Conservation (phyloP, 2,888 invertebrate genomes). For the Dynastes hyllus region DNA sequence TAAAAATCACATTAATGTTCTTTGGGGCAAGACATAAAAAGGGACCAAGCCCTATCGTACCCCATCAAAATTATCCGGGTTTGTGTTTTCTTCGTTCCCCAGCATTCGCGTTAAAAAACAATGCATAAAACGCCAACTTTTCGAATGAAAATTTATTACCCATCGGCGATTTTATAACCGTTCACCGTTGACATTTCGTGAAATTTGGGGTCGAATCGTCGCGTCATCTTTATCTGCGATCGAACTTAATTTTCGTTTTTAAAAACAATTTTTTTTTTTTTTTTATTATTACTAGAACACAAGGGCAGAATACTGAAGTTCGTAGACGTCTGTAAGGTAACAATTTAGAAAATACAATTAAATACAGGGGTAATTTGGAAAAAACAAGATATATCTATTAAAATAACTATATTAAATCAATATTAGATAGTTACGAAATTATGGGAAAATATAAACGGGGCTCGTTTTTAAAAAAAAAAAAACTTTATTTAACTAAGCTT, state of each 20-base stretch:
- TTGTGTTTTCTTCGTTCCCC: neutral
- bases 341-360: no score
- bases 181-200: conserved; percentile 7
- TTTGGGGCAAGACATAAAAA: neutral
- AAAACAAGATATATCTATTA: no score
- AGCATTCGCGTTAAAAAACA: neutral
- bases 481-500: no score
- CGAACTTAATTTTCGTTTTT: neutral
- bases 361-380: no score
- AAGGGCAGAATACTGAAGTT: no score
- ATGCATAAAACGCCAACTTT: neutral
- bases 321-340: no score
- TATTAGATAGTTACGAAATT: no score
- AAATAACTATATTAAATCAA: no score
- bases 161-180: neutral
- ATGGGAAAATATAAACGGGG: no score
- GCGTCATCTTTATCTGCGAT: neutral
- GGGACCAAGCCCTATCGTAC: neutral
- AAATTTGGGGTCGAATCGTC: neutral
- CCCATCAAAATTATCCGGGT: neutral
- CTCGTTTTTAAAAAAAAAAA: no score
- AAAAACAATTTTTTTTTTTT: neutral
- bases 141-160: conserved; percentile 8
- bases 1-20: conserved; percentile 1
- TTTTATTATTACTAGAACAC: no score